Conservation (phyloP, 2,888 invertebrate genomes). For the Uropetala carovei region DNA sequence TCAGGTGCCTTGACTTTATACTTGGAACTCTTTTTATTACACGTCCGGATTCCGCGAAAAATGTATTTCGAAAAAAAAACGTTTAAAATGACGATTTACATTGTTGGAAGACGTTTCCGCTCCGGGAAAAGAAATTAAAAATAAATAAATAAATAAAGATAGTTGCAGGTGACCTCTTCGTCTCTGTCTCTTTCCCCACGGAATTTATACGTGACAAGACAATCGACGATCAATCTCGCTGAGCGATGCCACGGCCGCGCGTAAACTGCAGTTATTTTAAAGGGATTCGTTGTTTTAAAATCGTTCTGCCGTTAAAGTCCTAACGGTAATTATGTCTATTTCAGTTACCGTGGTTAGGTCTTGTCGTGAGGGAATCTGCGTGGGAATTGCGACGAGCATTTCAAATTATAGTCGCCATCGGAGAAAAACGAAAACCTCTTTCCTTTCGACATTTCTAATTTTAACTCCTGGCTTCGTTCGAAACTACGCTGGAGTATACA, state of each 20-base stretch:
- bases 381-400: background rate
- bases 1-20: background rate
- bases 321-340: constrained; percentile 1
- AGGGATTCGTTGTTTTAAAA: constrained; percentile 5
- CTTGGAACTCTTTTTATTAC: background rate
- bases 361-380: background rate
- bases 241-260: background rate
- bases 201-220: constrained; percentile 5
- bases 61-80: background rate
- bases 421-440: no score
- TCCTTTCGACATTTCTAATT: no score
- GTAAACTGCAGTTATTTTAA: constrained; percentile 32
- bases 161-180: background rate
- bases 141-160: background rate
- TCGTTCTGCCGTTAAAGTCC: constrained; percentile 6
- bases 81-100: background rate
- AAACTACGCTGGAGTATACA: no score
- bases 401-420: background rate
- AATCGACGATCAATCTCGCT: constrained; percentile 24
- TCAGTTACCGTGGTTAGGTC: background rate
- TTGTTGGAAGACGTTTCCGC: background rate
- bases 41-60: background rate
- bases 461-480: no score
- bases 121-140: background rate
- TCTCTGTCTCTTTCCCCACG: background rate